Base-by-base conservation (phyloP, 92 coral and sea anemone species). In the Hydrozoanthus gracilis region DNA sequence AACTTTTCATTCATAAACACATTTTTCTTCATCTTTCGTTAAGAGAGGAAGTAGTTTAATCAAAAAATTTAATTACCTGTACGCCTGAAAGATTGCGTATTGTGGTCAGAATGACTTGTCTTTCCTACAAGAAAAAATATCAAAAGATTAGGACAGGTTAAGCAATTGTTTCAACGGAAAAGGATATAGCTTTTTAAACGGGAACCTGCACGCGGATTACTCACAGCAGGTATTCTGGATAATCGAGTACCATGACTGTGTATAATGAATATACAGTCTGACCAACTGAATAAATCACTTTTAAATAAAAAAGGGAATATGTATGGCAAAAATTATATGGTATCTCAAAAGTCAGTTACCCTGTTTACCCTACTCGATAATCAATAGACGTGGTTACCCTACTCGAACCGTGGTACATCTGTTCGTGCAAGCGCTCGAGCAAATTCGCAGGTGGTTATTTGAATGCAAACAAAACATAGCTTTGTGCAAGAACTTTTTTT, bases 81-180 rank as follows among this genome's bases (percentile, higher is more conserved):
- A 95, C 93, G 0, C 92, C 88, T 13, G 99, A 96, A 9, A 96
- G 87, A 77, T 96, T 96, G 79, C 99, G 91, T 16, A 96, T 83
- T 3, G 95, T 96, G 5, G 92, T 94, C 12, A 96, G 83, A 48
- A 92, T 79, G 48, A 91, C 95, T 83, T 91, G 91, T 76, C 96
- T 94, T 55, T 95, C 92, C 99, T 96, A 77, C 27, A 91, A 91
- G 56, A 52, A 52, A 71, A 60, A 16, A 12, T 11, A 64, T 64
- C 20, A 0, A 8, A 72, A 14, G 3, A 15, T 47, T 4, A 47
- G 16, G 1, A 62, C 17, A 62, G 17, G 17, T 11, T 5, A 14
- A 14, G 17, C 15, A 62, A 62, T 20, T 11, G 4, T 14, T 4
- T 7, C n/a, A 62, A 62, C 7, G 5, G 68, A 20, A n/a, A 2